Evolutionary conservation across 2,888 invertebrate species (phyloP).

Genomic region (Gortyna flavago): DNA sequence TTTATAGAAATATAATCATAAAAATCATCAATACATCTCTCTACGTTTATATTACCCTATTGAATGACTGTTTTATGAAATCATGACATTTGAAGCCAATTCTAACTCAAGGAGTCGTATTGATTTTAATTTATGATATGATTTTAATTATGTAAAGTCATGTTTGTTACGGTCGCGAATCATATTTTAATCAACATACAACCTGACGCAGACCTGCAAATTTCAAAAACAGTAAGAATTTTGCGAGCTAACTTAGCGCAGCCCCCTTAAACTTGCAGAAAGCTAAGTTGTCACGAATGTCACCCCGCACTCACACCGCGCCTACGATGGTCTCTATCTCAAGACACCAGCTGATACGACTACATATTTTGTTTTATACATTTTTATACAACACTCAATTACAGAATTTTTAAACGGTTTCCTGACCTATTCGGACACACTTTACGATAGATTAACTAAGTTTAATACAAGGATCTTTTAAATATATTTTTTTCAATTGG

Average conservation of each 20-base stretch:
- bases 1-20: neutral
- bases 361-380: constrained; percentile 63
- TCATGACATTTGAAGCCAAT: no score
- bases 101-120: no score
- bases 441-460: constrained; percentile 56
- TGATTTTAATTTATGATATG: neutral
- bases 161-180: neutral
- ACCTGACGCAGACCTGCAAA: neutral
- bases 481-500: constrained; percentile 63
- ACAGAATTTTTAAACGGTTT: constrained; percentile 42
- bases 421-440: constrained; percentile 54
- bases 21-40: neutral
- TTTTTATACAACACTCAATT: constrained; percentile 64
- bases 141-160: neutral
- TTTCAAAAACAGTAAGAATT: neutral
- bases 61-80: no score
- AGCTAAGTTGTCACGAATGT: neutral
- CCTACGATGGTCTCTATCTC: constrained; percentile 17
- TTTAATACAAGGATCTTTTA: constrained; percentile 53
- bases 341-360: constrained; percentile 43
- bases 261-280: neutral
- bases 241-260: neutral
- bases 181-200: neutral
- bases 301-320: neutral
- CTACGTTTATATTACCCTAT: no score